phyloP scores from a whole-genome alignment of 2,113 vertebrate genomes.

The Acinonyx jubatus region DNA sequence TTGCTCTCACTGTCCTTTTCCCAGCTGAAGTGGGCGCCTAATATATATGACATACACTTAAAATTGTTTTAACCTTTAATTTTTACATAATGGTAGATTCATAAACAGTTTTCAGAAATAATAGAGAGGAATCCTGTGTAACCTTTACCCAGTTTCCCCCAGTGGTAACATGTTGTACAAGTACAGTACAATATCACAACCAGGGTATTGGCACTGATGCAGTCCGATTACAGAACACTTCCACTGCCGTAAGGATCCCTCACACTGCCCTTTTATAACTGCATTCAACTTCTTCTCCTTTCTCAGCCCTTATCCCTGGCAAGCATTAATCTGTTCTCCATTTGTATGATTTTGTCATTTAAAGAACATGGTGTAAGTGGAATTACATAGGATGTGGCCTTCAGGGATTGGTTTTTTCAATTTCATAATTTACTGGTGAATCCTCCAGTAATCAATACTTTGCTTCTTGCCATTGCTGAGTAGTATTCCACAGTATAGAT shows the following conservation, averaged over 20 bases:
- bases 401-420: not conserved
- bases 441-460: not conserved
- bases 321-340: not conserved
- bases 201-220: not conserved
- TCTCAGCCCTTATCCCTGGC: not conserved
- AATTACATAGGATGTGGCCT: not conserved
- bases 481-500: not conserved
- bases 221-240: not conserved
- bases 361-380: not conserved
- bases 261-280: not conserved
- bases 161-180: not conserved
- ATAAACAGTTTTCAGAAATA: not conserved
- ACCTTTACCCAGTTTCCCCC: not conserved
- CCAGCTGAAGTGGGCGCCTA: not conserved
- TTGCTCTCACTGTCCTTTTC: not conserved
- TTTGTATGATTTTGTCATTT: not conserved
- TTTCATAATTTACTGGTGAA: not conserved
- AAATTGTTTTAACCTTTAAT: not conserved
- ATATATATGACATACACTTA: not conserved
- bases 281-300: not conserved
- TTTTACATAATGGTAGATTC: not conserved
- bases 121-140: not conserved
- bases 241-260: not conserved
- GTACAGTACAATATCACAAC: not conserved
- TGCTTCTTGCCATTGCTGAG: not conserved